phyloP scores from a whole-genome alignment of 2,888 invertebrate species.

The Spatulosminthurus flaviceps region DNA sequence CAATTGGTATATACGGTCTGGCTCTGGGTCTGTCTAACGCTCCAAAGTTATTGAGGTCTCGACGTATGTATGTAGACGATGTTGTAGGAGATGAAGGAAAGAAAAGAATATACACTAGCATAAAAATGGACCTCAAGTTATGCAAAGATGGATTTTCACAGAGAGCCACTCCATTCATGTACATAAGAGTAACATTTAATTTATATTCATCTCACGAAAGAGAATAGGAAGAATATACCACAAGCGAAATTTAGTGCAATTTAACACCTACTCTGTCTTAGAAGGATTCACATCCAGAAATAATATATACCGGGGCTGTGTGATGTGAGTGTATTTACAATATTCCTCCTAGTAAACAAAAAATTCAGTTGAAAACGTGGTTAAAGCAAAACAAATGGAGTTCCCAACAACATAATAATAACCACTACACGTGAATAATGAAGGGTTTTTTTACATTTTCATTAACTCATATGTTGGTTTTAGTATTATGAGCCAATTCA shows the following conservation, averaged over 20 bases:
- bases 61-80: background rate
- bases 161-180: background rate
- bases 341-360: background rate
- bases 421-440: background rate
- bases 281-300: background rate
- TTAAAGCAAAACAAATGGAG: background rate
- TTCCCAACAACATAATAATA: background rate
- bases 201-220: conserved; percentile 16
- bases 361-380: background rate
- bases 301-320: background rate
- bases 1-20: background rate
- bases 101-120: conserved; percentile 7
- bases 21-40: background rate
- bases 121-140: conserved; percentile 14
- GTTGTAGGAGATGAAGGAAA: background rate
- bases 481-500: background rate
- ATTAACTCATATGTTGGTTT: background rate
- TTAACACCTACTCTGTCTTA: background rate
- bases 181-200: background rate
- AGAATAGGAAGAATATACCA: background rate
- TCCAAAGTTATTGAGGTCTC: background rate
- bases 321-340: background rate
- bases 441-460: background rate
- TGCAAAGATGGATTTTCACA: background rate
- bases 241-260: background rate